A percentile compares a stretch with the other conserved stretches of the same genome.
Evolutionary conservation across 1,140 invertebrate species (phyloP).

Genomic region (Ephestia elutella): DNA sequence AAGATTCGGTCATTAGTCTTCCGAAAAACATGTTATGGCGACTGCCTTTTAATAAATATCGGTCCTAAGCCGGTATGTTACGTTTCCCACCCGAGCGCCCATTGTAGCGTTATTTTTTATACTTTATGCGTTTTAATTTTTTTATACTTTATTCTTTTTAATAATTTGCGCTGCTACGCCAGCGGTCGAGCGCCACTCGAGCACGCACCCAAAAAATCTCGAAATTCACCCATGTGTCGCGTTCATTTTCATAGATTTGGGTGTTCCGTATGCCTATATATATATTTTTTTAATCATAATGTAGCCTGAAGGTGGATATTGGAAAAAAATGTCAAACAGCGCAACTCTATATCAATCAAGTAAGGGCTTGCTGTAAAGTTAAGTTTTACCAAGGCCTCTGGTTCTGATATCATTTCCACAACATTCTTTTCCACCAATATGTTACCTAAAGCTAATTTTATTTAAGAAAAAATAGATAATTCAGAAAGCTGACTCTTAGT

Average conservation of each 20-base stretch:
- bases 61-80: slow-evolving; percentile 44
- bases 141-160: slow-evolving; percentile 65
- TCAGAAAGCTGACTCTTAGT: too few species aligned
- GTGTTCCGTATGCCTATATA: slow-evolving; percentile 41
- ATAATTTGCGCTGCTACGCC: slow-evolving; percentile 54
- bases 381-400: too few species aligned
- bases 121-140: slow-evolving; percentile 13
- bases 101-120: slow-evolving; percentile 30
- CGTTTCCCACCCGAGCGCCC: slow-evolving; percentile 46
- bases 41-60: slow-evolving; percentile 9
- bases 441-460: too few species aligned
- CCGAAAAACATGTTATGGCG: too few species aligned
- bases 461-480: too few species aligned
- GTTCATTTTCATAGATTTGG: slow-evolving; percentile 39
- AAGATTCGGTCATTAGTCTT: too few species aligned
- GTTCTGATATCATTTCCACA: too few species aligned
- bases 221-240: slow-evolving; percentile 64
- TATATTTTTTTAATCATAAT: background rate
- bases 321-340: too few species aligned
- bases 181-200: slow-evolving; percentile 51
- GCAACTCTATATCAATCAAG: too few species aligned
- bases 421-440: too few species aligned
- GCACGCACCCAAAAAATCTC: slow-evolving; percentile 65
- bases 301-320: too few species aligned
- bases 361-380: too few species aligned